Conservation (phyloP, 2,113 vertebrate genomes). For the Amphilophus citrinellus region DNA sequence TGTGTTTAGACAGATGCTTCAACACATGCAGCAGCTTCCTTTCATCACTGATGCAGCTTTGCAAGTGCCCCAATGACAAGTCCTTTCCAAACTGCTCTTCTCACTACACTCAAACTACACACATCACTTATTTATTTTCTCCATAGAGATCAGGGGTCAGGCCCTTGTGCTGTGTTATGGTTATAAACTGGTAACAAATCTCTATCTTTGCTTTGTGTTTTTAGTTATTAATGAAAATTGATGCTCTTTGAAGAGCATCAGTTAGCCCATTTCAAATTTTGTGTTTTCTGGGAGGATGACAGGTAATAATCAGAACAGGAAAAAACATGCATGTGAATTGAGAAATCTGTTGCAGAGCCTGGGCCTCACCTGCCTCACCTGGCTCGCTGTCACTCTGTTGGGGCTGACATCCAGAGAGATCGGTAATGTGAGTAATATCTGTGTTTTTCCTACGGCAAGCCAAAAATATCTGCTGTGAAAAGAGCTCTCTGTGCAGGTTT, state of each 20-base stretch:
- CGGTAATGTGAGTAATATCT: neutral
- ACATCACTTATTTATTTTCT: neutral
- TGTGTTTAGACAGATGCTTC: slow-evolving; percentile 41
- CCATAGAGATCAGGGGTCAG: neutral
- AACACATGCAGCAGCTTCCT: slow-evolving; percentile 55
- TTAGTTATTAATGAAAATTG: neutral
- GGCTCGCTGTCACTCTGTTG: neutral
- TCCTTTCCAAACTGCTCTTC: slow-evolving; percentile 13
- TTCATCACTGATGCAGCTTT: slow-evolving; percentile 61
- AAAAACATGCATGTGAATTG: neutral
- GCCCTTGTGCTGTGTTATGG: fast-evolving
- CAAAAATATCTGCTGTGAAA: neutral
- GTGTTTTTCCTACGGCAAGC: neutral
- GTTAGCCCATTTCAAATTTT: neutral
- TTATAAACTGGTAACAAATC: neutral
- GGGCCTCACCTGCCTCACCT: neutral
- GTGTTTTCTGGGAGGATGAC: neutral
- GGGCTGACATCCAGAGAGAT: fast-evolving
- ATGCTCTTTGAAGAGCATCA: neutral
- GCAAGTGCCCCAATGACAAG: slow-evolving; percentile 46
- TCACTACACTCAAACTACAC: neutral
- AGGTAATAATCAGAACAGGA: neutral
- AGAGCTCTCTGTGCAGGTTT: neutral
- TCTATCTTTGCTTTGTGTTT: too few species aligned
- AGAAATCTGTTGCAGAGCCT: fast-evolving